Evolutionary conservation across 2,888 invertebrate species (phyloP), one percentile per base, ranked within the genome.

Genomic region (Gymnosoma rotundatum): DNA sequence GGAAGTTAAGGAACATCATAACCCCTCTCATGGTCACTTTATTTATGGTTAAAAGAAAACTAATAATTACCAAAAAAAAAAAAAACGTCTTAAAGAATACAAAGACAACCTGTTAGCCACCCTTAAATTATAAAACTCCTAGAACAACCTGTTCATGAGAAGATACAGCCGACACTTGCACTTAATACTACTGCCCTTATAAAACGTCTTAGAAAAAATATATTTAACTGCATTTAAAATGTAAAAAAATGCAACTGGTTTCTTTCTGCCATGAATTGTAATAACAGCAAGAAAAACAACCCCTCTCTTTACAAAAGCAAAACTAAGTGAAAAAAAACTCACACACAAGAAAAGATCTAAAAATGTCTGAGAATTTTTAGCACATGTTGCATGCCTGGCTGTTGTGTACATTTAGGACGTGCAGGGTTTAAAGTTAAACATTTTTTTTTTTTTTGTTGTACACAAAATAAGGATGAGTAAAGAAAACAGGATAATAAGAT

Each of bases 401-500:
- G 18, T 48, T 12, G 54, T 70, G 50, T 72, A 54, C 36, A n/a
- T 54, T 78, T 45, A 48, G 18, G 18, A 74, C 25, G 52, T 63
- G 52, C 25, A 60, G 67, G 60, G 76, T 61, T 69, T 50, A 61
- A 67, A 61, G 25, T 70, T 70, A 52, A 69, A 69, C 25, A 61
- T 58, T 38, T 36, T 66, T 20, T 36, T 48, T 45, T 58, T 7
- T 38, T 9, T 48, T 64, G 1, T 48, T 58, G 25, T 36, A 7
- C 60, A 38, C 20, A 66, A 50, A 73, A 82, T 64, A 74, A 84
- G 83, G 76, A 83, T 80, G 80, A 78, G 74, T 20, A 69, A 12
- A 74, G 61, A 64, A 69, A 78, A 81, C 69, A 80, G 84, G 84
- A 84, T 84, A 84, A 84, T 84, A 81, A 81, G 84, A 84, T 84